Percentiles rank a stretch among this genome's conserved stretches.
Conservation (phyloP, 2,888 invertebrate species). For the Heliconius hortense region DNA sequence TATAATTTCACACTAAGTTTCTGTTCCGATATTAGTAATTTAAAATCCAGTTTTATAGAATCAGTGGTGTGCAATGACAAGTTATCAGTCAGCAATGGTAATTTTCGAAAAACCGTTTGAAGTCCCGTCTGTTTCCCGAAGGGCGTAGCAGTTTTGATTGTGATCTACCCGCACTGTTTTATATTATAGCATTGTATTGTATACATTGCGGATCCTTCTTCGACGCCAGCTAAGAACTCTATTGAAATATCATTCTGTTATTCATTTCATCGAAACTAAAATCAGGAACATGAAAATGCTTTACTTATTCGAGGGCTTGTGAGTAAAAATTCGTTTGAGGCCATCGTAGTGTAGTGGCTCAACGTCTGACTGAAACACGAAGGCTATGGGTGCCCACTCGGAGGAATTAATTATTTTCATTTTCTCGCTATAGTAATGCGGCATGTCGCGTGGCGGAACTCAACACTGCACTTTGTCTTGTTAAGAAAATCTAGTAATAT, state of each 20-base stretch:
- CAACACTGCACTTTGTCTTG: too few relatives aligned
- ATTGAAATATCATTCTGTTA: background rate
- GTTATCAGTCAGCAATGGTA: conserved; percentile 4
- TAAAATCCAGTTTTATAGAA: background rate
- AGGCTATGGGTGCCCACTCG: background rate
- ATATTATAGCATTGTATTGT: background rate
- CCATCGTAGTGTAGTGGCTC: background rate
- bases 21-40: background rate
- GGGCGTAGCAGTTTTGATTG: background rate
- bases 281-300: background rate
- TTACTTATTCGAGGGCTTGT: background rate
- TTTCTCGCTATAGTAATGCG: background rate
- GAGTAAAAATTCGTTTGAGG: too few relatives aligned
- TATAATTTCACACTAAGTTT: background rate
- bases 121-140: background rate
- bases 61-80: background rate
- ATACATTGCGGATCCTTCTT: background rate
- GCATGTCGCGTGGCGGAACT: too few relatives aligned
- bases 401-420: background rate
- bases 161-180: background rate
- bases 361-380: background rate
- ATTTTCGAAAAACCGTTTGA: conserved; percentile 16
- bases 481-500: too few relatives aligned
- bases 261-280: background rate
- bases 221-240: background rate